These are phyloP conservation scores for Chlorodrepanis virens DNA, from an alignment of 2,113 vertebrate species.

Conservation along the genomic window DNA sequence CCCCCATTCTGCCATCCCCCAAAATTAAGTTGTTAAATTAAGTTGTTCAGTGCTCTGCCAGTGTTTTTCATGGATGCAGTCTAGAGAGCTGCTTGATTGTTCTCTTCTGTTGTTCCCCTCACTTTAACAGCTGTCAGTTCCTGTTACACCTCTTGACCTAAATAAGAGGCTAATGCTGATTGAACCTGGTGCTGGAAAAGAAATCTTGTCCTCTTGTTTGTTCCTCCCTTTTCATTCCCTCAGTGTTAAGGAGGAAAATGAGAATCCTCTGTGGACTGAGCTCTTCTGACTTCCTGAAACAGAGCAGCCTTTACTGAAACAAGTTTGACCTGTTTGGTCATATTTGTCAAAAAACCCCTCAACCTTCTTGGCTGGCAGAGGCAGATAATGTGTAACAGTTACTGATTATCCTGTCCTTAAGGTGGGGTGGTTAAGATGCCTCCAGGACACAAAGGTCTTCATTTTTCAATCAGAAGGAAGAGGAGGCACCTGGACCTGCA, in stretches of 20 bases:
- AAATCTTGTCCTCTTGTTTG: background rate
- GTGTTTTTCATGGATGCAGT: background rate
- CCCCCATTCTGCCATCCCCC: background rate
- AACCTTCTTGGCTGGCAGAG: background rate
- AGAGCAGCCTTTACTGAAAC: slow-evolving; percentile 1
- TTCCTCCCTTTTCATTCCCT: background rate
- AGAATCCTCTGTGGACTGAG: background rate
- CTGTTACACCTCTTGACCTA: slow-evolving; percentile 43
- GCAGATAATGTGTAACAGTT: background rate
- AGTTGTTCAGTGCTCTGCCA: background rate
- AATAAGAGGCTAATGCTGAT: background rate
- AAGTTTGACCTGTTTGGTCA: slow-evolving; percentile 21
- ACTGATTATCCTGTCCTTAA: background rate
- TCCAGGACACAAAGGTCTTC: background rate
- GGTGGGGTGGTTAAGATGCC: background rate
- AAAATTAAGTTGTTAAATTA: background rate
- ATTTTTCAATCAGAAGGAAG: background rate
- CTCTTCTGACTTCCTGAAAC: background rate
- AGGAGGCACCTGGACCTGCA: background rate
- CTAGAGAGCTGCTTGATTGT: slow-evolving; percentile 8
- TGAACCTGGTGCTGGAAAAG: slow-evolving; percentile 62
- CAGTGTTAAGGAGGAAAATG: slow-evolving; percentile 4
- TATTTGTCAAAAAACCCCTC: background rate
- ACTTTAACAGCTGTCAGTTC: slow-evolving; percentile 54
- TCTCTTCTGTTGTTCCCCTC: background rate